Evolutionary conservation across 2,113 vertebrate species (phyloP).

Genomic region (Amazona guildingii): DNA sequence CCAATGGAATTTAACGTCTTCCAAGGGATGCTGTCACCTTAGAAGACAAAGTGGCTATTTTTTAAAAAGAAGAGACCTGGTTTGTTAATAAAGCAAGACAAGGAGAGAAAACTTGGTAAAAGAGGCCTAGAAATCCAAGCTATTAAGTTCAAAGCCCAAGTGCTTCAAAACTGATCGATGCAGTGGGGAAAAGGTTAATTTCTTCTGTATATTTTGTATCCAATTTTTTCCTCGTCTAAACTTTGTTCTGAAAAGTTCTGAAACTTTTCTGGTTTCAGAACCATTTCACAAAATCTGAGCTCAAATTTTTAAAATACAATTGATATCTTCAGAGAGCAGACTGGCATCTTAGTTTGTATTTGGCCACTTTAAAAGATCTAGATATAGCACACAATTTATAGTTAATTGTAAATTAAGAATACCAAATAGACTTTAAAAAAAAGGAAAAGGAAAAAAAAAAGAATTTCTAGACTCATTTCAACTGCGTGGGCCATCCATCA

Average conservation of each 20-base stretch:
- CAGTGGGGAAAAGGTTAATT: not conserved
- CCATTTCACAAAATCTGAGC: not conserved
- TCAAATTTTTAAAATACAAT: not conserved
- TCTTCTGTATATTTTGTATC: not conserved
- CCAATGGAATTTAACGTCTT: not conserved
- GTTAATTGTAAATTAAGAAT: not conserved
- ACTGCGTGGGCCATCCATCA: not conserved
- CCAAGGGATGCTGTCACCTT: not conserved
- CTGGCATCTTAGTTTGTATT: not conserved
- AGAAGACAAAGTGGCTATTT: not conserved
- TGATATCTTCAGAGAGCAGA: not conserved
- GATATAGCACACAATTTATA: not conserved
- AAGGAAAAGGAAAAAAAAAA: not conserved
- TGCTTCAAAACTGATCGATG: not conserved
- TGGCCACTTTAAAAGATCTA: not conserved
- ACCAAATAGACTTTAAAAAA: not conserved
- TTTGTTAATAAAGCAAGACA: constrained; percentile 13
- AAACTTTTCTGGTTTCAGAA: not conserved
- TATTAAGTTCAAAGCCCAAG: constrained; percentile 9
- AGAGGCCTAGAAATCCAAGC: not conserved
- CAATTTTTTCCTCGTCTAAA: not conserved
- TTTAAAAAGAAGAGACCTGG: not conserved
- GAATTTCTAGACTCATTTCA: not conserved
- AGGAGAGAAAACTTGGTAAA: not conserved
- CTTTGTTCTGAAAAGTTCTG: too few species aligned